Conservation (phyloP, 2,888 invertebrate species). For the Dione juno region DNA sequence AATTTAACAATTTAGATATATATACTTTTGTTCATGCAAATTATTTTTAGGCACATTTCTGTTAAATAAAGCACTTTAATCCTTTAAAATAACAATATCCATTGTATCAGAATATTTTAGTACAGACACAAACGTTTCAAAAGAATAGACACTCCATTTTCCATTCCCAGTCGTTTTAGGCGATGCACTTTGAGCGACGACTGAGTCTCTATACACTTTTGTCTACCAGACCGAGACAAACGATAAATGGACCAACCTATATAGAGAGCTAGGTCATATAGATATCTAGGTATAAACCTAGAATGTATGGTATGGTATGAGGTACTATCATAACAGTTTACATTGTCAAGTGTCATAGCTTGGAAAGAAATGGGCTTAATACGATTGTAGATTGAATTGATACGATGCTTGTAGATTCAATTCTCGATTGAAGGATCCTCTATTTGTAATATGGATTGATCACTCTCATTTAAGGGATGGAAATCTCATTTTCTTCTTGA, state of each 20-base stretch:
- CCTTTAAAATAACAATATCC: background rate
- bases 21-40: no score
- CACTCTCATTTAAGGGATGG: no score
- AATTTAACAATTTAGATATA: no score
- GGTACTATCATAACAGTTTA: background rate
- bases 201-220: constrained; percentile 6
- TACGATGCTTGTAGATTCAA: no score
- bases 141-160: background rate
- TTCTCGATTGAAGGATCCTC: no score
- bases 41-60: no score
- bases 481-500: no score
- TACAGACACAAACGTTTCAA: background rate
- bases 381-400: no score
- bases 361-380: background rate
- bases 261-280: background rate
- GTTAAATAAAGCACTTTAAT: background rate
- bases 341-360: no score
- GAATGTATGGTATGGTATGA: background rate
- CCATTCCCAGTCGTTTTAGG: constrained; percentile 6
- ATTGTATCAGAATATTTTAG: background rate
- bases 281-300: background rate
- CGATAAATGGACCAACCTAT: constrained; percentile 5
- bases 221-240: constrained; percentile 12
- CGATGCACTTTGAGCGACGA: constrained; percentile 8
- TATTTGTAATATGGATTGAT: no score